Evolutionary conservation across 2,113 vertebrate species (phyloP).

Genomic region (Balaenoptera acutorostrata): DNA sequence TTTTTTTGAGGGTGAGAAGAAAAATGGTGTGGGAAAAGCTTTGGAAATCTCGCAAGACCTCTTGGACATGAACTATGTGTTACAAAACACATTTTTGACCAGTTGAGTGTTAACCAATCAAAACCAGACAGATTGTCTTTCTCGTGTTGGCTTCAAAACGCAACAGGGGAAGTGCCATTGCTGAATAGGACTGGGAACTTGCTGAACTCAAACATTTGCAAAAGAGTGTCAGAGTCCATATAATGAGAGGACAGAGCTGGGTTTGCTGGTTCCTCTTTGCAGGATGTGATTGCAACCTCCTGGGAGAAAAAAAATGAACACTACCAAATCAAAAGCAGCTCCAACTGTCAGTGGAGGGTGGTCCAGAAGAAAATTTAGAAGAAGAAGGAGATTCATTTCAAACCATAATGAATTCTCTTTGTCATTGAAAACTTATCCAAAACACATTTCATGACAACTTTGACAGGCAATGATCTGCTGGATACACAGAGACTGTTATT

Average conservation of each 20-base stretch:
- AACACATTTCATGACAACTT: constrained; percentile 35
- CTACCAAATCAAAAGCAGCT: constrained; percentile 50
- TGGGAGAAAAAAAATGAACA: constrained; percentile 19
- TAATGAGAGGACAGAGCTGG: constrained; percentile 27
- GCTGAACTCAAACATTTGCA: constrained; percentile 49
- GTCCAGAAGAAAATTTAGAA: constrained; percentile 40
- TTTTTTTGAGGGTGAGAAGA: constrained; percentile 62
- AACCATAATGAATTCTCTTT: constrained; percentile 43
- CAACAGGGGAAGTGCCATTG: constrained; percentile 18
- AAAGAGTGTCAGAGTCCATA: constrained; percentile 35
- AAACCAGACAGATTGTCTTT: constrained; percentile 65
- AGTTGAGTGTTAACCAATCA: constrained; percentile 69
- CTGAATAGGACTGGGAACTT: constrained; percentile 35
- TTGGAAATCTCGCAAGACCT: constrained; percentile 71
- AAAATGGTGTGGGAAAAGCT: constrained; percentile 68
- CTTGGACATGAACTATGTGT: constrained; percentile 66
- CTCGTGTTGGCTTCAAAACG: constrained; percentile 42
- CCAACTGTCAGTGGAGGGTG: constrained; percentile 32
- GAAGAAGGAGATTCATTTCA: neutral
- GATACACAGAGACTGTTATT: constrained; percentile 21
- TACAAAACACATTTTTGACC: constrained; percentile 74
- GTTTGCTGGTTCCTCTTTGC: constrained; percentile 36
- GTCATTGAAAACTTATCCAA: constrained; percentile 35
- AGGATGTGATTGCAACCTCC: constrained; percentile 38
- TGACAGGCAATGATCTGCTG: constrained; percentile 39